Conservation (phyloP, 2,113 vertebrate species). For the Kryptolebias marmoratus region DNA sequence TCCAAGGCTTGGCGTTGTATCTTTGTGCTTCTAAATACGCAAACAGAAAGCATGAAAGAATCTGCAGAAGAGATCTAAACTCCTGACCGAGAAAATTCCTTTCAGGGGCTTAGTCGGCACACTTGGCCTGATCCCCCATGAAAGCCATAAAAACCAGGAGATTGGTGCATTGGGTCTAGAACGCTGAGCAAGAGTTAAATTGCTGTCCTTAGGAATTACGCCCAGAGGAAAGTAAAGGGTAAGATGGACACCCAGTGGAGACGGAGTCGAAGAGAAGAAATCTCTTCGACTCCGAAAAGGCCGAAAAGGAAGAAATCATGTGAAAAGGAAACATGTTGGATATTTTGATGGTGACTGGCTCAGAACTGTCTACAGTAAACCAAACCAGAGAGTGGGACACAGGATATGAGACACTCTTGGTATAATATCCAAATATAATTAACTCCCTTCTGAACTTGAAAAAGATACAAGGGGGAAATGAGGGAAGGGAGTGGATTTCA, state of each 20-base stretch:
- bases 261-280: conserved; percentile 11
- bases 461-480: background rate
- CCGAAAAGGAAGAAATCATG: conserved; percentile 20
- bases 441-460: conserved; percentile 42
- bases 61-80: conserved; percentile 69
- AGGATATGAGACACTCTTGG: conserved; percentile 47
- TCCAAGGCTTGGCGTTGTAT: conserved; percentile 53
- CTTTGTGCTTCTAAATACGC: conserved; percentile 42
- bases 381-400: conserved; percentile 55
- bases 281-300: background rate
- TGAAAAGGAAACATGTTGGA: conserved; percentile 53
- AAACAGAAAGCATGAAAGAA: conserved; percentile 38
- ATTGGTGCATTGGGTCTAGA: conserved; percentile 69
- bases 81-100: conserved; percentile 58
- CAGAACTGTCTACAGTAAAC: conserved; percentile 64
- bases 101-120: conserved; percentile 62
- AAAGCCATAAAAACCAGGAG: conserved; percentile 72
- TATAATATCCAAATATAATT: conserved; percentile 52
- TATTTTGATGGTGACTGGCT: conserved; percentile 64
- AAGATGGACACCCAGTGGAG: conserved; percentile 3
- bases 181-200: conserved; percentile 73
- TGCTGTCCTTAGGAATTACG: conserved; percentile 59
- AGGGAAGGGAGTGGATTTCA: conserved; percentile 9
- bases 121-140: conserved; percentile 64
- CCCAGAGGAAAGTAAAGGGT: conserved; percentile 13